Base-by-base conservation (phyloP, 2,888 invertebrate species). In the Aspidiotus destructor region DNA sequence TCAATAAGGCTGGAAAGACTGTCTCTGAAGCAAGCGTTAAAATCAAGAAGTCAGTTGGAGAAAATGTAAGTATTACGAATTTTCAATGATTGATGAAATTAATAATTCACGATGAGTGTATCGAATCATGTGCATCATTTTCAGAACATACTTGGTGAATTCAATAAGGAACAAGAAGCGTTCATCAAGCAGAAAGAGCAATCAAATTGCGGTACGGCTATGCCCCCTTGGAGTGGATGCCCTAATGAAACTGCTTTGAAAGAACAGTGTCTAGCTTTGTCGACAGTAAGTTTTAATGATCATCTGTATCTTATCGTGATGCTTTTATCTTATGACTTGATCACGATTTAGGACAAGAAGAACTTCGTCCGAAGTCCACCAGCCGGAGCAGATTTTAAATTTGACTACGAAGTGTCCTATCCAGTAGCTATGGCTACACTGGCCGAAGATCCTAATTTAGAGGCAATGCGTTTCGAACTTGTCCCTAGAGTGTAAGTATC, bases 401-500 rank as follows among this genome's bases (percentile, higher is more conserved):
- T 97, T 81, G 93, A 96, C 79, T 94, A 93, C 79, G 92, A 92
- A 78, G 84, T 88, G 74, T 87, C 90, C 80, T 92, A 89, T 79
- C 95, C 95, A 57, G 85, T 96, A 76, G 98, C 98, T 72, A 86
- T 92, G 81, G 89, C 93, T 75, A 93, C 95, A 76, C 87, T 99
- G 81, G 87, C 89, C 74, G 90, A 95, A 78, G 98, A 99, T 80
- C 88, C 92, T 71, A 93, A 95, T 80, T 85, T 99, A 76, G 91
- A 95, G 80, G 92, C 92, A 81, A 97, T 98, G 94, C 88, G 99
- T 80, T 99, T 97, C 82, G 94, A 97, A 79, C 86, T 99, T 77
- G 99, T 99, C 78, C 99, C 99, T 76, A 99, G 98, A 89, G 87
- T 93, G 97, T 97, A 80, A 86, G 92, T 85, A 73, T 62, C 52